A percentile compares a stretch with the other conserved stretches of the same genome.
These are phyloP conservation scores for Vireo griseus DNA, from an alignment of 2,797 vertebrate genomes.

Conservation along the genomic window DNA sequence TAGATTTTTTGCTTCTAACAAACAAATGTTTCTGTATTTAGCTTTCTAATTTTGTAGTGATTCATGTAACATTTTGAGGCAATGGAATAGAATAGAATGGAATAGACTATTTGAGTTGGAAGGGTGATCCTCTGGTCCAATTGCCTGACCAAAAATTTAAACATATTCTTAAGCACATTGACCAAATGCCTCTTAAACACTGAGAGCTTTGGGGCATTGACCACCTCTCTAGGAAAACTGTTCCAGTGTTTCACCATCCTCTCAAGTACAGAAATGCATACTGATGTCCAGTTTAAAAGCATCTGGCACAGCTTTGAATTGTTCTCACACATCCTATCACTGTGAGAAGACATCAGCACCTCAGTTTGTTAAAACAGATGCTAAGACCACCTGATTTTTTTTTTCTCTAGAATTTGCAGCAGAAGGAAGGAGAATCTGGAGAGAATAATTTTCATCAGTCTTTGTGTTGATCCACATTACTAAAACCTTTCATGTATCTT, in stretches of 20 bases:
- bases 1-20: background rate
- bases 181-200: background rate
- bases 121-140: background rate
- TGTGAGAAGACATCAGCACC: background rate
- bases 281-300: background rate
- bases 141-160: background rate
- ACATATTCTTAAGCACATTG: background rate
- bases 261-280: background rate
- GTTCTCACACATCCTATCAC: fast-evolving
- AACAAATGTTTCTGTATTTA: background rate
- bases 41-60: background rate
- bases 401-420: background rate
- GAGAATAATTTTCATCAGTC: background rate
- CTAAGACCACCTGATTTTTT: background rate
- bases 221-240: background rate
- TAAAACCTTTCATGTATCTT: background rate
- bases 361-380: fast-evolving
- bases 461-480: background rate
- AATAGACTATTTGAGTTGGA: background rate
- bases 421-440: background rate
- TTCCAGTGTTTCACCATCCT: background rate
- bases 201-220: background rate
- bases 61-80: background rate
- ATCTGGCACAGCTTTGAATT: background rate
- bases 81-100: background rate